These are phyloP conservation scores for Pogonocherus hispidulus DNA, from an alignment of 2,888 invertebrate species.

Conservation along the genomic window DNA sequence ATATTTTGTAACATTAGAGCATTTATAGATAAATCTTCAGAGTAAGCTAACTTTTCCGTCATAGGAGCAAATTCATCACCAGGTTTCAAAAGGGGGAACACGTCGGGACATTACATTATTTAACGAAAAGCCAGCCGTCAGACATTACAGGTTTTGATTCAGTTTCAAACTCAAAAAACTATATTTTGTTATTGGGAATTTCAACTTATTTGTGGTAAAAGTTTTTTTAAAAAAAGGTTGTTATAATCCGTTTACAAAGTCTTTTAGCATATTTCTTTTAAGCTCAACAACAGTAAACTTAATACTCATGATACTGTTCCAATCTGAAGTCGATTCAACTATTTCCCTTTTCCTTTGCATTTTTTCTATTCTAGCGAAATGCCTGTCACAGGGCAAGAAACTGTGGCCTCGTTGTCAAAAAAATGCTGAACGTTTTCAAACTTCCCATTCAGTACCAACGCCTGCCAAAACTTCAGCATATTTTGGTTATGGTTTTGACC, in stretches of 20 bases:
- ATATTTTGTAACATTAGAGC: too few relatives aligned
- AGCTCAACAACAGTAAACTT: not conserved
- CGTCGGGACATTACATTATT: not conserved
- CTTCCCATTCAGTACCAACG: not conserved
- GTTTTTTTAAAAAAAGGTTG: not conserved
- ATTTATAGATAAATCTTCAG: not conserved
- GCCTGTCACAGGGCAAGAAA: not conserved
- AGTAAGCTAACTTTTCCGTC: not conserved
- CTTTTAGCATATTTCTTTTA: not conserved
- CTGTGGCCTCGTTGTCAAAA: not conserved
- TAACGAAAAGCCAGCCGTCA: not conserved
- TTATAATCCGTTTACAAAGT: not conserved
- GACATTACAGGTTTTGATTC: not conserved
- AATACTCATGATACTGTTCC: not conserved
- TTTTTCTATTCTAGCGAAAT: not conserved
- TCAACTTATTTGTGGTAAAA: not conserved
- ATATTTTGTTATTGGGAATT: not conserved
- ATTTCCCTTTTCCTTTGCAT: not conserved
- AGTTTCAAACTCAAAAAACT: not conserved
- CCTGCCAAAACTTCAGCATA: constrained; percentile 2
- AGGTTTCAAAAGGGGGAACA: not conserved
- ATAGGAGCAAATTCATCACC: not conserved
- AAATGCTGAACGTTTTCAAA: constrained; percentile 1
- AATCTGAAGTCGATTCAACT: not conserved
- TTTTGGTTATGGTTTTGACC: not conserved